Evolutionary conservation across 2,797 vertebrate genomes (phyloP).

Genomic region (Anguilla megastoma): DNA sequence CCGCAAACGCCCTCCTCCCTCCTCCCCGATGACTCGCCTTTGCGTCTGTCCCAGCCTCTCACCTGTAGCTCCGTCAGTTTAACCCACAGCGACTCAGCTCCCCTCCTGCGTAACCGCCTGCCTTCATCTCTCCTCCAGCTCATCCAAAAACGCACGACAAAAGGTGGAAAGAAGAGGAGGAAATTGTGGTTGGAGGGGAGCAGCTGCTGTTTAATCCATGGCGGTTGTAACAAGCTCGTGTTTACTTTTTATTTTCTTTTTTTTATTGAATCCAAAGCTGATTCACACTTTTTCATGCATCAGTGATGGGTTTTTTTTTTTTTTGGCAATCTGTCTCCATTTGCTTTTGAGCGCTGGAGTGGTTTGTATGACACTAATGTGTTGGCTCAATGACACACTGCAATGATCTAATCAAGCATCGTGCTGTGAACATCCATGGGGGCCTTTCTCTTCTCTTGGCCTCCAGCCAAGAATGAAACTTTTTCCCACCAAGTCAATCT

Average conservation of each 20-base stretch:
- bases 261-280: slow-evolving; percentile 20
- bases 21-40: background rate
- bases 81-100: background rate
- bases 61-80: slow-evolving; percentile 26
- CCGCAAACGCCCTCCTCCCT: slow-evolving; percentile 6
- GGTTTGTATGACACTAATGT: slow-evolving; percentile 44
- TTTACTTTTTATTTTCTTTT: background rate
- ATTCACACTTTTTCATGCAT: slow-evolving; percentile 28
- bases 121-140: slow-evolving; percentile 21
- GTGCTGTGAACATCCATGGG: background rate
- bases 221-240: background rate
- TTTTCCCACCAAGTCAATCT: slow-evolving; percentile 37
- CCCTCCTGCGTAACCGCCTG: background rate
- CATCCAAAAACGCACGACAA: background rate
- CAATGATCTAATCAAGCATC: slow-evolving; percentile 34
- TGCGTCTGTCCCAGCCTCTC: slow-evolving; percentile 28
- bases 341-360: slow-evolving; percentile 31
- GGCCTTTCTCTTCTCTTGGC: background rate
- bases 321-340: slow-evolving; percentile 36
- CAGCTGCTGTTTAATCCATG: background rate
- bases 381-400: slow-evolving; percentile 34
- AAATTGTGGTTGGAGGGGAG: background rate
- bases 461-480: slow-evolving; percentile 11
- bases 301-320: slow-evolving; percentile 14
- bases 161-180: background rate